A percentile compares a stretch with the other conserved stretches of the same genome.
phyloP scores from a whole-genome alignment of 2,888 invertebrate species.

The Metallyticus violacea region DNA sequence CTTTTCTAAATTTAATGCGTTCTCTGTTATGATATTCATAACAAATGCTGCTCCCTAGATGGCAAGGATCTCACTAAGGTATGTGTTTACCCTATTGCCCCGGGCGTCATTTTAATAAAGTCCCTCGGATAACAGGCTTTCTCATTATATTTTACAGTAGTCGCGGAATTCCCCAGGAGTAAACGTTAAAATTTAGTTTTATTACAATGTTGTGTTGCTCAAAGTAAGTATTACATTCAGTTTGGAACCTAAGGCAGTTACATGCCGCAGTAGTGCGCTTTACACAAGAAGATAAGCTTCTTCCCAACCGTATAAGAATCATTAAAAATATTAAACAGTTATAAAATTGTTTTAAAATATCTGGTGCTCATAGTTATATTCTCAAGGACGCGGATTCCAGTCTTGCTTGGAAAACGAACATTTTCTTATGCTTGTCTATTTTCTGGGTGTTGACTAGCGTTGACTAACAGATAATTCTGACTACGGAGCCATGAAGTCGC shows the following conservation, averaged over 20 bases:
- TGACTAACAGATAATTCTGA: too few species aligned
- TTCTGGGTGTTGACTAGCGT: too few species aligned
- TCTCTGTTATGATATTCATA: not conserved
- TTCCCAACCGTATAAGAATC: too few species aligned
- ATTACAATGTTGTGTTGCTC: not conserved
- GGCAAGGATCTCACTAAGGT: not conserved
- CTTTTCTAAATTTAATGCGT: not conserved
- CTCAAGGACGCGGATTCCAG: too few species aligned
- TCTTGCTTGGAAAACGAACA: too few species aligned
- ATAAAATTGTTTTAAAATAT: too few species aligned
- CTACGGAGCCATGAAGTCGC: too few species aligned
- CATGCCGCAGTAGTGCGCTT: too few species aligned
- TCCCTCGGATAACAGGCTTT: not conserved
- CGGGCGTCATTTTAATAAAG: not conserved
- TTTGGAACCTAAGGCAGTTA: not conserved
- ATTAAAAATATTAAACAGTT: too few species aligned
- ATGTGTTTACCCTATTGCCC: not conserved
- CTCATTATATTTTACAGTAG: not conserved
- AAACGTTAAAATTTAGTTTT: not conserved
- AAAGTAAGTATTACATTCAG: not conserved
- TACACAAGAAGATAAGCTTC: too few species aligned
- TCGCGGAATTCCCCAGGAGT: not conserved
- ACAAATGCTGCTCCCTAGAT: not conserved
- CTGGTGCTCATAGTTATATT: too few species aligned
- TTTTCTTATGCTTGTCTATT: too few species aligned